Percentiles rank a stretch among this genome's conserved stretches.
Evolutionary conservation across 30 jellyfish, hydroid and myxozoan species (phyloP).

Genomic region (Hydractinia echinata): DNA sequence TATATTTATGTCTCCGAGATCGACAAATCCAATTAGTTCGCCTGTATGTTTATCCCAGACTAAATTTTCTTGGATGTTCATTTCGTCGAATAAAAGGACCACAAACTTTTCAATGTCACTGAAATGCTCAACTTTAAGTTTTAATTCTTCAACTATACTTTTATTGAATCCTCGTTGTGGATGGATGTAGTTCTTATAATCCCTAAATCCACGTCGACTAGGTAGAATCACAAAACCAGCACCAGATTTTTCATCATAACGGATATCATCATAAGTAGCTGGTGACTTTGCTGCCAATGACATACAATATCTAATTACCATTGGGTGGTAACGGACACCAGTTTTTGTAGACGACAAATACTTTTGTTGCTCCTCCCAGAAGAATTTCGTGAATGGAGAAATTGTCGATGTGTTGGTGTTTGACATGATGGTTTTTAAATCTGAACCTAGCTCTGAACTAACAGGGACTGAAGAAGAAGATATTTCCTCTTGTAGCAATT

Average conservation of each 20-base stretch:
- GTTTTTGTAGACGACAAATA: too few relatives aligned
- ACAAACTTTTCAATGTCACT: constrained; percentile 38
- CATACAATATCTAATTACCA: constrained; percentile 50
- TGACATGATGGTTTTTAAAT: constrained; percentile 40
- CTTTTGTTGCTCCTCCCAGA: too few relatives aligned
- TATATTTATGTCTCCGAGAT: constrained; percentile 55
- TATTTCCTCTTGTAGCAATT: constrained; percentile 30
- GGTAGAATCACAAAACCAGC: constrained; percentile 53
- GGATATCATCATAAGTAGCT: constrained; percentile 54
- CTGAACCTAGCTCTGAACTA: constrained; percentile 31
- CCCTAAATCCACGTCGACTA: constrained; percentile 51
- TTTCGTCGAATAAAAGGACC: constrained; percentile 53
- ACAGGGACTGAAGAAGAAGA: constrained; percentile 19
- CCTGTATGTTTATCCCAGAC: constrained; percentile 85
- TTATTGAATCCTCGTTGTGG: constrained; percentile 59
- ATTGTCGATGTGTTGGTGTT: constrained; percentile 50
- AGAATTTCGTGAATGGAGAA: too few relatives aligned
- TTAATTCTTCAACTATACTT: constrained; percentile 31
- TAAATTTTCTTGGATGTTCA: constrained; percentile 61
- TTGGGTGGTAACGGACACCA: too few relatives aligned
- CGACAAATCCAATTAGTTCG: constrained; percentile 65
- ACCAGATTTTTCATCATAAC: constrained; percentile 31
- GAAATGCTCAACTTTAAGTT: constrained; percentile 29
- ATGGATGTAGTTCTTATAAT: constrained; percentile 49
- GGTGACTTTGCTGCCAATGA: constrained; percentile 59